Evolutionary conservation across 2,888 invertebrate genomes (phyloP).

Genomic region (Pristionchus japonicus): DNA sequence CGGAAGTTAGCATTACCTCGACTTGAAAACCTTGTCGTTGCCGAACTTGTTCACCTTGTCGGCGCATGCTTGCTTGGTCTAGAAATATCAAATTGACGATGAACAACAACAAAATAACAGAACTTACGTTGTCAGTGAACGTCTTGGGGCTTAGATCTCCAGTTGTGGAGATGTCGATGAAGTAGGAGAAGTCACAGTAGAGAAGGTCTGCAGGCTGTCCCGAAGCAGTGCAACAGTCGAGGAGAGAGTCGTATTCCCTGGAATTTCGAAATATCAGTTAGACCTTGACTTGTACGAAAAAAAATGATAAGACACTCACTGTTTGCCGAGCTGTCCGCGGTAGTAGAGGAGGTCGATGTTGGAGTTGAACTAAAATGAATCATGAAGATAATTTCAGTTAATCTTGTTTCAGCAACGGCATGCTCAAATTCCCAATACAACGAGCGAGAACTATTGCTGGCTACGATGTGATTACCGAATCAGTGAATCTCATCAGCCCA

Average conservation of each 20-base stretch:
- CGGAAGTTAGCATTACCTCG: slow-evolving; percentile 11
- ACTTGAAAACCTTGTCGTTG: slow-evolving; percentile 53
- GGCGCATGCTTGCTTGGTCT: slow-evolving; percentile 52
- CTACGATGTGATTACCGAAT: too few species aligned
- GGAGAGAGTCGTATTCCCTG: slow-evolving; percentile 60
- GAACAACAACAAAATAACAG: neutral
- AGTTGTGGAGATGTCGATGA: slow-evolving; percentile 59
- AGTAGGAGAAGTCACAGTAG: slow-evolving; percentile 63
- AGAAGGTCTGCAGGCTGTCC: slow-evolving; percentile 50
- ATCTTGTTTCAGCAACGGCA: too few species aligned
- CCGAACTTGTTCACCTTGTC: slow-evolving; percentile 55
- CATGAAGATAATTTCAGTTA: neutral
- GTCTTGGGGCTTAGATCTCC: slow-evolving; percentile 63
- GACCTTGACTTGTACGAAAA: too few species aligned
- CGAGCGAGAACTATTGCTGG: too few species aligned
- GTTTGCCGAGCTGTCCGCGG: slow-evolving; percentile 62
- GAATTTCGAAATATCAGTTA: slow-evolving; percentile 6
- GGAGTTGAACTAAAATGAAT: slow-evolving; percentile 56
- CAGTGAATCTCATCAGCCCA: slow-evolving; percentile 57
- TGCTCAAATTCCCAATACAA: too few species aligned
- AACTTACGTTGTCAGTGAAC: neutral
- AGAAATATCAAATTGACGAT: neutral
- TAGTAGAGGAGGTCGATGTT: slow-evolving; percentile 64
- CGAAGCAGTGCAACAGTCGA: slow-evolving; percentile 55
- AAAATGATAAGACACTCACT: slow-evolving; percentile 48